phyloP scores from a whole-genome alignment of 2,797 vertebrate species.

The Microctenopoma steveboyesi region DNA sequence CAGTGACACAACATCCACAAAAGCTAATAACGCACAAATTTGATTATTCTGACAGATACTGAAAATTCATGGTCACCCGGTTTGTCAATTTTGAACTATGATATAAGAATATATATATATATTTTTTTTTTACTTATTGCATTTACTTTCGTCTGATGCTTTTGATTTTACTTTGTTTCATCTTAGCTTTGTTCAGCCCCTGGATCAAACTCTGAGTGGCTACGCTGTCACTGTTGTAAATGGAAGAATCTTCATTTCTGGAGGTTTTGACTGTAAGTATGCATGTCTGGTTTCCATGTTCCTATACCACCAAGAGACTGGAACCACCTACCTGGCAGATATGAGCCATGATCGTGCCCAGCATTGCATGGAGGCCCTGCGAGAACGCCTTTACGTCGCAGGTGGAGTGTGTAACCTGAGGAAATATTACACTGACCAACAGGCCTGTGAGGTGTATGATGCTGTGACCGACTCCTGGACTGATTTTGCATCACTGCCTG shows the following conservation, averaged over 20 bases:
- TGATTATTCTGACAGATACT: no score
- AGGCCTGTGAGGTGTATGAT: conserved; percentile 79
- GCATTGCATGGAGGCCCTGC: conserved; percentile 84
- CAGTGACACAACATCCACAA: no score
- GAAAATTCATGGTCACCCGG: no score
- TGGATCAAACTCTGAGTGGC: conserved; percentile 80
- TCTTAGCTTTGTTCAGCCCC: conserved; percentile 69
- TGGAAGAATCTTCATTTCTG: conserved; percentile 80
- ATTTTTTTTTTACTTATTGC: not conserved
- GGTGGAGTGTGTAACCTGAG: conserved; percentile 79
- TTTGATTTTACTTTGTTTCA: not conserved
- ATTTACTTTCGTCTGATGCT: not conserved
- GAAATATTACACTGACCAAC: conserved; percentile 81
- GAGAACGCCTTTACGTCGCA: conserved; percentile 69
- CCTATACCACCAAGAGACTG: conserved; percentile 78
- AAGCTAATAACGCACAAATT: no score
- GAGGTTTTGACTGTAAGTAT: conserved; percentile 81
- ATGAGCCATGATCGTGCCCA: conserved; percentile 80
- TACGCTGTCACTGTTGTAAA: conserved; percentile 62
- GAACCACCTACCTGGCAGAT: conserved; percentile 72
- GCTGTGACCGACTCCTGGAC: conserved; percentile 70
- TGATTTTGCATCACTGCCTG: conserved; percentile 55
- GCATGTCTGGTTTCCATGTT: conserved; percentile 79
- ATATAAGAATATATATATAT: not conserved
- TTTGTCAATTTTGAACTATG: not conserved